These are phyloP conservation scores for Trichopoda pennipes DNA, from an alignment of 2,888 invertebrate genomes.

Conservation along the genomic window DNA sequence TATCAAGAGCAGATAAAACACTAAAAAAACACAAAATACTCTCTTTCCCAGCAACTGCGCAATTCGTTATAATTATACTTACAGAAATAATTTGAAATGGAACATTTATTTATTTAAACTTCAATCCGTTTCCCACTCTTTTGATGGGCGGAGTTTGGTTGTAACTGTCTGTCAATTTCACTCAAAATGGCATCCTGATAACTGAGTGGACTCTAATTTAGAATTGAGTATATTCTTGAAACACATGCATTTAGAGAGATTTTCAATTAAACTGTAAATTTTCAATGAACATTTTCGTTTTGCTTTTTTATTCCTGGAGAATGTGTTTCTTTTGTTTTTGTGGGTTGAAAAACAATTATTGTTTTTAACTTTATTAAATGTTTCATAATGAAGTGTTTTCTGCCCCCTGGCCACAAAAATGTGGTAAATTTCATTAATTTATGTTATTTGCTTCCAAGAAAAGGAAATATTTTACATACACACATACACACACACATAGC, in stretches of 20 bases:
- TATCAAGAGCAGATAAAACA: slow-evolving; percentile 27
- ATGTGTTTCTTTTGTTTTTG: slow-evolving; percentile 15
- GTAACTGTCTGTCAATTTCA: neutral
- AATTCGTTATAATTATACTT: neutral
- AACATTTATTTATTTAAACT: slow-evolving; percentile 6
- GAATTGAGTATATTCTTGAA: neutral
- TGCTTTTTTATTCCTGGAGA: slow-evolving; percentile 21
- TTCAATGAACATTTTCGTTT: slow-evolving; percentile 39
- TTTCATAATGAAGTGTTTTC: slow-evolving; percentile 69
- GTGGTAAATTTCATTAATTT: slow-evolving; percentile 67
- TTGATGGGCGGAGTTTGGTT: slow-evolving; percentile 40
- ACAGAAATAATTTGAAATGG: slow-evolving; percentile 35
- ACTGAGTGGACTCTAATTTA: slow-evolving; percentile 1
- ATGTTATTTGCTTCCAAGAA: slow-evolving; percentile 64
- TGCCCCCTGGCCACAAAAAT: slow-evolving; percentile 65
- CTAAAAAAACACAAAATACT: slow-evolving; percentile 6
- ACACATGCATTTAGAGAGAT: slow-evolving; percentile 4
- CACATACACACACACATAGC: neutral
- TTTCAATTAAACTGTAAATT: slow-evolving; percentile 51
- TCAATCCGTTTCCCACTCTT: neutral
- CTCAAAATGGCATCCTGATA: slow-evolving; percentile 50
- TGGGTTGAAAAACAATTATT: slow-evolving; percentile 65
- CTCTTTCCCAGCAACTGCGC: slow-evolving; percentile 34
- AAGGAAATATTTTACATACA: slow-evolving; percentile 29
- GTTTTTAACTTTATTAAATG: slow-evolving; percentile 69